Conservation (phyloP, 2,888 invertebrate species). For the Eristalis arbustorum region DNA sequence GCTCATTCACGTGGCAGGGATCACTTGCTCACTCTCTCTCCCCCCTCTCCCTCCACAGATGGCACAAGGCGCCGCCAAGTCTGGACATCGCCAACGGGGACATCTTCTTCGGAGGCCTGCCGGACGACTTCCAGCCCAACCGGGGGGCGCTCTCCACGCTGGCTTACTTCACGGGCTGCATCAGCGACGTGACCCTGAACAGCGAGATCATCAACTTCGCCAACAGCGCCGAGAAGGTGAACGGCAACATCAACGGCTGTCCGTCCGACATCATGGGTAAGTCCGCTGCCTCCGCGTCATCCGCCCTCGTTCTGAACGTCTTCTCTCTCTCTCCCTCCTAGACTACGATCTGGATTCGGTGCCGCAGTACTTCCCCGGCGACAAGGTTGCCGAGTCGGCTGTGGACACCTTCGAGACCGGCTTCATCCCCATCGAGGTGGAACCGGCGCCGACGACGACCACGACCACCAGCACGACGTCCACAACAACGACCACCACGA, state of each 20-base stretch:
- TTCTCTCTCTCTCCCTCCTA: constrained; percentile 43
- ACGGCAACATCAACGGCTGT: constrained; percentile 84
- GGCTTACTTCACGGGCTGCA: constrained; percentile 91
- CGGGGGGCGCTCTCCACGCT: constrained; percentile 83
- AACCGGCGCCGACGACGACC: constrained; percentile 79
- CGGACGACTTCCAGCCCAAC: constrained; percentile 82
- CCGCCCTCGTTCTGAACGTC: background rate
- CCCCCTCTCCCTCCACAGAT: constrained; percentile 76
- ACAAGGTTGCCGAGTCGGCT: constrained; percentile 70
- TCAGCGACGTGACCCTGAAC: constrained; percentile 95
- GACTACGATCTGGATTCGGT: constrained; percentile 76
- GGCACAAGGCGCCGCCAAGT: constrained; percentile 82
- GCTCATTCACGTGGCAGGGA: background rate
- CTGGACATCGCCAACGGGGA: constrained; percentile 85
- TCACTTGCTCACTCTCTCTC: background rate
- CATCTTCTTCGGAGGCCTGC: constrained; percentile 93
- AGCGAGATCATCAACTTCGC: constrained; percentile 90
- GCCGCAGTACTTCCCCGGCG: constrained; percentile 76
- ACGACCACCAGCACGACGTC: constrained; percentile 74
- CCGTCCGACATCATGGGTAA: constrained; percentile 78
- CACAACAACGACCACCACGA: constrained; percentile 74
- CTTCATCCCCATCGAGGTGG: constrained; percentile 76
- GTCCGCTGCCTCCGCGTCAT: constrained; percentile 17
- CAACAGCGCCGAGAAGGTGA: constrained; percentile 83
- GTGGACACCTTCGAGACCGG: constrained; percentile 17